Percentiles rank a stretch among this genome's conserved stretches.
Evolutionary conservation across 2,888 invertebrate genomes (phyloP).

Genomic region (Acanthoscelides obtectus): DNA sequence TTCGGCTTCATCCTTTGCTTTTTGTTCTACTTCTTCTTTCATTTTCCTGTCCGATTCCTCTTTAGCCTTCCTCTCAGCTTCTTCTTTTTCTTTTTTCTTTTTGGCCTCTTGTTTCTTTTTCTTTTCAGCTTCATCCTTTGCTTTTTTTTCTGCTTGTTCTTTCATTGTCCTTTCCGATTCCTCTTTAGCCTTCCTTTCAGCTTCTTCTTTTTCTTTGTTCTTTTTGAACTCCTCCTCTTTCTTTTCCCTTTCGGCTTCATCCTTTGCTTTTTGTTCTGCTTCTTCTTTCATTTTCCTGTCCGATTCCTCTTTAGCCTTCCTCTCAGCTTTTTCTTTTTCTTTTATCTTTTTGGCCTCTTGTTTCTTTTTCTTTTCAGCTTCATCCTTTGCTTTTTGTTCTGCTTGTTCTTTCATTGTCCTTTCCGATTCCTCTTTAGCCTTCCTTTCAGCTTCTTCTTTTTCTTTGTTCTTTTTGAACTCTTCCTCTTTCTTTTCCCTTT

Average conservation of each 20-base stretch:
- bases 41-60: slow-evolving; percentile 15
- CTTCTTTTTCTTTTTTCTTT: slow-evolving; percentile 1
- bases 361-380: slow-evolving; percentile 8
- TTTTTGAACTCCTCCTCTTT: slow-evolving; percentile 6
- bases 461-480: slow-evolving; percentile 6
- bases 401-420: slow-evolving; percentile 2
- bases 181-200: slow-evolving; percentile 20
- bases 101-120: neutral
- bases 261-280: slow-evolving; percentile 17
- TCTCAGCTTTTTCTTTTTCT: slow-evolving; percentile 14
- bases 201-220: slow-evolving; percentile 24
- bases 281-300: slow-evolving; percentile 33
- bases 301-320: slow-evolving; percentile 18
- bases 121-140: slow-evolving; percentile 5
- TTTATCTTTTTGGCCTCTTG: slow-evolving; percentile 11
- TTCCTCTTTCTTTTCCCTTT: slow-evolving; percentile 11
- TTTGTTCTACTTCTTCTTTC: slow-evolving; percentile 4
- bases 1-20: slow-evolving; percentile 14
- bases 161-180: slow-evolving; percentile 15
- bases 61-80: too few relatives aligned
- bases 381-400: neutral
- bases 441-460: slow-evolving; percentile 6
- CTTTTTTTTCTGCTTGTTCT: slow-evolving; percentile 5
- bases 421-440: slow-evolving; percentile 10
- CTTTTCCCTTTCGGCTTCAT: slow-evolving; percentile 16